Conservation (phyloP, 1,140 invertebrate genomes). For the Bombyx mori region DNA sequence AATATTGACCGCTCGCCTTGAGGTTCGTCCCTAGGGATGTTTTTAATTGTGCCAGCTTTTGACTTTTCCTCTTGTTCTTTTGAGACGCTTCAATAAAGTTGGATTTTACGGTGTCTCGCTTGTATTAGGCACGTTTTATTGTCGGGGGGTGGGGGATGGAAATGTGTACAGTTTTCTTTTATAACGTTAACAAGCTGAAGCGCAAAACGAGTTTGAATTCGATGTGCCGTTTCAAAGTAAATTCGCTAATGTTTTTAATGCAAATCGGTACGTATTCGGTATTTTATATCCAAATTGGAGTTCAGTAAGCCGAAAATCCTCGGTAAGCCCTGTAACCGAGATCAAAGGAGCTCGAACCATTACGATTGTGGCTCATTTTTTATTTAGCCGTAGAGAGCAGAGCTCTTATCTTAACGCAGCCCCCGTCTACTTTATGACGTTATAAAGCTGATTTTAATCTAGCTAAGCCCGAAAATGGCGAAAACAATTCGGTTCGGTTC, state of each 20-base stretch:
- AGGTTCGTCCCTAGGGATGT: conserved; percentile 54
- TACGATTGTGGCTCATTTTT: conserved; percentile 70
- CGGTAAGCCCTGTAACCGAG: conserved; percentile 64
- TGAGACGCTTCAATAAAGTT: conserved; percentile 65
- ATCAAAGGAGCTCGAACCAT: conserved; percentile 62
- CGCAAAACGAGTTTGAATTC: background rate
- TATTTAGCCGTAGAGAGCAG: conserved; percentile 49
- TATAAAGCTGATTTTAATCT: conserved; percentile 71
- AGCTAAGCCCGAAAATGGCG: conserved; percentile 40
- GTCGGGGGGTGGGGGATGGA: conserved; percentile 10
- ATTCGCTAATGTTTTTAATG: conserved; percentile 63
- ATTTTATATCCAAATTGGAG: conserved; percentile 66
- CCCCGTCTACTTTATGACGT: conserved; percentile 63
- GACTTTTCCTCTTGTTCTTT: conserved; percentile 65
- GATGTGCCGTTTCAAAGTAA: conserved; percentile 26
- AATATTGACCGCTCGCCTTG: conserved; percentile 63
- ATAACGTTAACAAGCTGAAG: too few relatives aligned
- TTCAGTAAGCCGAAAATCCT: conserved; percentile 53
- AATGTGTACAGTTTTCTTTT: too few relatives aligned
- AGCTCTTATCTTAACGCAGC: conserved; percentile 63
- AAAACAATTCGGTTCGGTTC: conserved; percentile 18
- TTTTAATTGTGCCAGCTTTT: conserved; percentile 67
- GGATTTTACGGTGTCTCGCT: conserved; percentile 55
- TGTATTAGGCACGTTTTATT: conserved; percentile 44
- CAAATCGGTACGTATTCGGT: conserved; percentile 53